A percentile compares a stretch with the other conserved stretches of the same genome.
These are phyloP conservation scores for Drosophila miranda DNA, from an alignment of 1,140 invertebrate genomes.

Conservation along the genomic window DNA sequence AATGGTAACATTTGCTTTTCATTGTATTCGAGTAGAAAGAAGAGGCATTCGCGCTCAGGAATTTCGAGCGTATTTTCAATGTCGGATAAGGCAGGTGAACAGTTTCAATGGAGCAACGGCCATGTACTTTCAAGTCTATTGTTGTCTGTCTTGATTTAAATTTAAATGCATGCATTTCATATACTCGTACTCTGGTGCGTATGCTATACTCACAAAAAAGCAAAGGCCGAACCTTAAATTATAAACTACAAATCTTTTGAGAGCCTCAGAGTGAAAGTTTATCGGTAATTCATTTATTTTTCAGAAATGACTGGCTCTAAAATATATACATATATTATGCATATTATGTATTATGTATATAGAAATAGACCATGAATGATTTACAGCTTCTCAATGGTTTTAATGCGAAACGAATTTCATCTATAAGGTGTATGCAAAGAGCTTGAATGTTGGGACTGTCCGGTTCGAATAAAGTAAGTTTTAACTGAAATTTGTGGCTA, in stretches of 20 bases:
- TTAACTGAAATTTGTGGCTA: too few relatives aligned
- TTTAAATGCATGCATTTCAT: constrained; percentile 31
- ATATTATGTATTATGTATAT: constrained; percentile 20
- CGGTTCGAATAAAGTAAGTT: too few relatives aligned
- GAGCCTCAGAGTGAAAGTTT: constrained; percentile 54
- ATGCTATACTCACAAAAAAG: constrained; percentile 6
- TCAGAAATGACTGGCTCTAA: constrained; percentile 40
- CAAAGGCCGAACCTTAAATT: constrained; percentile 26
- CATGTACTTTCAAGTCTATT: constrained; percentile 9
- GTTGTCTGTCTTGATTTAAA: constrained; percentile 26
- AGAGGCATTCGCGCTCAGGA: constrained; percentile 9
- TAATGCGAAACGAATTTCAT: constrained; percentile 5
- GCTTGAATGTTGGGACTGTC: too few relatives aligned
- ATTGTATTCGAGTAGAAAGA: constrained; percentile 35
- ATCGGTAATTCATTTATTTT: constrained; percentile 50
- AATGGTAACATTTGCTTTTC: too few relatives aligned
- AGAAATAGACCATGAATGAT: constrained; percentile 20
- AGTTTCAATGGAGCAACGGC: constrained; percentile 20
- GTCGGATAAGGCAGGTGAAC: constrained; percentile 15
- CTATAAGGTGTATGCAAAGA: too few relatives aligned
- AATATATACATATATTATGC: constrained; percentile 36
- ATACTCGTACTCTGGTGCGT: constrained; percentile 16
- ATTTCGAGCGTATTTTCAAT: constrained; percentile 34
- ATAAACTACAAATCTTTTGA: constrained; percentile 25
- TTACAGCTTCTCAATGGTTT: constrained; percentile 20